Conservation (phyloP, 2,888 invertebrate genomes). For the Caenorhabditis wallacei region DNA sequence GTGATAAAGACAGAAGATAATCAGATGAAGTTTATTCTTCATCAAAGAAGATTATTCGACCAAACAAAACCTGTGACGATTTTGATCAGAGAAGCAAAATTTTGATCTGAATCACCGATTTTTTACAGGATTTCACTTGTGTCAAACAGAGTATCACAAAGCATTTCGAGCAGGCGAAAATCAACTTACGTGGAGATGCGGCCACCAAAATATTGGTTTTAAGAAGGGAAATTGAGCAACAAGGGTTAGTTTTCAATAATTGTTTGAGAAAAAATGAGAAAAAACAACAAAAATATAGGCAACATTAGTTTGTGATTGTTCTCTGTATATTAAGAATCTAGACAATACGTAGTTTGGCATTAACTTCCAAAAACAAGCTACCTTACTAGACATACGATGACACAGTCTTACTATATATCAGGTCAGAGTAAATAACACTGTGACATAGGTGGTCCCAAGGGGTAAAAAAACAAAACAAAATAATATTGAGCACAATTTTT, state of each 20-base stretch:
- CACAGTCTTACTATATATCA: neutral
- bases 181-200: constrained; percentile 41
- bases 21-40: constrained; percentile 25
- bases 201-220: constrained; percentile 63
- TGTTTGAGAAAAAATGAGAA: neutral
- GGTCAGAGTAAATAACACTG: constrained; percentile 6
- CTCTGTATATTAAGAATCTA: neutral
- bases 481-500: too few species aligned
- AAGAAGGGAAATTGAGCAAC: constrained; percentile 65
- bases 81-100: constrained; percentile 9
- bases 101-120: neutral
- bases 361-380: constrained; percentile 21
- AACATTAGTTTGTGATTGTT: neutral
- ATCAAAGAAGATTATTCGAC: constrained; percentile 13
- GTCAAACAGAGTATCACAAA: constrained; percentile 40
- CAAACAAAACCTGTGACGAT: constrained; percentile 5
- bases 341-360: constrained; percentile 10
- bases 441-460: constrained; percentile 3
- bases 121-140: constrained; percentile 60
- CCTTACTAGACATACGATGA: constrained; percentile 23
- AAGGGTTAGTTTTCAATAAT: constrained; percentile 38
- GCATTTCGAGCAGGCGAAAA: constrained; percentile 41
- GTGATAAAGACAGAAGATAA: constrained; percentile 5
- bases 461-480: neutral
- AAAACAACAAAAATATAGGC: neutral